phyloP scores from a whole-genome alignment of 2,113 vertebrate genomes.

The Gallinago undulata region DNA sequence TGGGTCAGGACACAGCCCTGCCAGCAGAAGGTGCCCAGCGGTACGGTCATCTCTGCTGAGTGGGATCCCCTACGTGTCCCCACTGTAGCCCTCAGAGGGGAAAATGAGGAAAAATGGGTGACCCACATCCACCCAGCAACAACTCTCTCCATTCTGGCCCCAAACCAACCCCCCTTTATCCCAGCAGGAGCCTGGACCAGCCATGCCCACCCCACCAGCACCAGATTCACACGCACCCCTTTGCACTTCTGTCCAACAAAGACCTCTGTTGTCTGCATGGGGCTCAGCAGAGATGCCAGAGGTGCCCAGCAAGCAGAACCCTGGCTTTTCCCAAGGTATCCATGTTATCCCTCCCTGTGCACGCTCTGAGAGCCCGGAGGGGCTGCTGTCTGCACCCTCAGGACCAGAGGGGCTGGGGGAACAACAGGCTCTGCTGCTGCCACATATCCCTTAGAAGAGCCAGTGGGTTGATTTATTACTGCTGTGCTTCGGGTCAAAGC shows the following conservation, averaged over 20 bases:
- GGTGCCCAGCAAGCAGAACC: not conserved
- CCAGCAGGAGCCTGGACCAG: not conserved
- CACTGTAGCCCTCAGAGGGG: not conserved
- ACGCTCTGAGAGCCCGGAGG: rapidly evolving
- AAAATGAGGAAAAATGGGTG: not conserved
- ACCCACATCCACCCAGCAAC: not conserved
- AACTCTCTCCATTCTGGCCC: not conserved
- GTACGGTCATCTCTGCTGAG: not conserved
- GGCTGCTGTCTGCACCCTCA: not conserved
- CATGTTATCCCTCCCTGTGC: rapidly evolving
- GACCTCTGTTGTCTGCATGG: not conserved
- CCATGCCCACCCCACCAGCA: not conserved
- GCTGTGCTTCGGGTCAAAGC: not conserved
- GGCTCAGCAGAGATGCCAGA: not conserved
- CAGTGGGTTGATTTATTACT: not conserved
- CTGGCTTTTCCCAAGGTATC: not conserved
- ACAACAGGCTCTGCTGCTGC: not conserved
- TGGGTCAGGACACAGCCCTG: not conserved
- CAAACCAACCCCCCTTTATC: not conserved
- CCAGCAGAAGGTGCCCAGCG: not conserved
- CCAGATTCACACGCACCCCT: rapidly evolving
- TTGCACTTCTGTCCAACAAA: not conserved
- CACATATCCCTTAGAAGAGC: not conserved
- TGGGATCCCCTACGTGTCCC: not conserved
- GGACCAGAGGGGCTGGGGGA: not conserved